Percentiles rank a stretch among this genome's conserved stretches.
Conservation (phyloP, 1,140 invertebrate species). For the Vollenhovia emeryi region DNA sequence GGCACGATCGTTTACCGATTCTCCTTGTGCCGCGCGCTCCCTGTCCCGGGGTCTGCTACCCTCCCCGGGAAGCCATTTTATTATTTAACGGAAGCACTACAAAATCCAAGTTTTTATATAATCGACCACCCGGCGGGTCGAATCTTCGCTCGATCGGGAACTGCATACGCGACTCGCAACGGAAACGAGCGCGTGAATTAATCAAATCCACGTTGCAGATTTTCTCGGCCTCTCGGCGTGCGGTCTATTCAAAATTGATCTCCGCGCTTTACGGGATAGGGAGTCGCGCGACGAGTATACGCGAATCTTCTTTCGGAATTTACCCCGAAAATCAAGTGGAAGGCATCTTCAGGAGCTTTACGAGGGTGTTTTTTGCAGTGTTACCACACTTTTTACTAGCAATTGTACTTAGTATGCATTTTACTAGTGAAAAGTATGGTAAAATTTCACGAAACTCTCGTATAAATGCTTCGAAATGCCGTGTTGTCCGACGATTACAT, state of each 20-base stretch:
- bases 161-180: background rate
- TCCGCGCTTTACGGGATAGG: background rate
- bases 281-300: too few relatives aligned
- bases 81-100: constrained; percentile 48
- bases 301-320: too few relatives aligned
- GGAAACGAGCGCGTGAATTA: background rate
- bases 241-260: background rate
- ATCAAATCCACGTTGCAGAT: background rate
- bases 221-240: background rate
- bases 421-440: too few relatives aligned
- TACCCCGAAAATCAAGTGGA: too few relatives aligned
- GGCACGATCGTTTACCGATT: constrained; percentile 69
- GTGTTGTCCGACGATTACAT: too few relatives aligned
- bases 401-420: too few relatives aligned
- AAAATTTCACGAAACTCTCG: too few relatives aligned
- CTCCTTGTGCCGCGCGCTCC: constrained; percentile 57
- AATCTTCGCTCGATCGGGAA: constrained; percentile 23
- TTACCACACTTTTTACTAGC: too few relatives aligned
- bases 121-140: background rate
- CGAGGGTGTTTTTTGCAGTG: too few relatives aligned
- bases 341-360: too few relatives aligned
- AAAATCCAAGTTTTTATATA: background rate
- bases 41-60: too few relatives aligned
- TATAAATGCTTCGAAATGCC: too few relatives aligned
- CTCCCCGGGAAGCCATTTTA: constrained; percentile 38